phyloP scores from a whole-genome alignment of 2,797 vertebrate species.

The Aulostomus chinensis region DNA sequence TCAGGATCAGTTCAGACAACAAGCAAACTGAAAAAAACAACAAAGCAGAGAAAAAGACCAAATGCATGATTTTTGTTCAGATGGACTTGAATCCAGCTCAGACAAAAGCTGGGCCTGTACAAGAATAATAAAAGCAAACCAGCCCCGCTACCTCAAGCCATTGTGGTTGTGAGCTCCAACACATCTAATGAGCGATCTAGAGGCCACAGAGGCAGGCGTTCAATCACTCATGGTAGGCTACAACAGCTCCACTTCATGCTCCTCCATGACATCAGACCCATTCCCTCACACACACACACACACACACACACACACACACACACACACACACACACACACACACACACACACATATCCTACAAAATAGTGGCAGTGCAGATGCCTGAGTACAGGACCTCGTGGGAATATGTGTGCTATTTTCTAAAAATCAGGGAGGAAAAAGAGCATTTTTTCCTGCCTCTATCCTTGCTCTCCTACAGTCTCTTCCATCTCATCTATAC shows the following conservation, averaged over 20 bases:
- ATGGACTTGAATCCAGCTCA: too few species aligned
- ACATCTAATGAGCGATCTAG: constrained; percentile 27
- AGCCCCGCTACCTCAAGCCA: constrained; percentile 7
- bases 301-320: constrained; percentile 1
- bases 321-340: constrained; percentile 1
- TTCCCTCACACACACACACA: neutral
- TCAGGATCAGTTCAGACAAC: neutral
- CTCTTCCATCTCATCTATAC: constrained; percentile 6
- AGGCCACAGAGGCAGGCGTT: constrained; percentile 5
- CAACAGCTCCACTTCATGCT: constrained; percentile 11
- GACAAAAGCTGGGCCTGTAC: too few species aligned
- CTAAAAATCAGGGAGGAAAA: constrained; percentile 22
- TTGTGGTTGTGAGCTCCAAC: constrained; percentile 7
- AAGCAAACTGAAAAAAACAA: neutral
- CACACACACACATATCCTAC: constrained; percentile 11
- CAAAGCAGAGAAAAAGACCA: neutral
- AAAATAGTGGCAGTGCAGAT: constrained; percentile 55
- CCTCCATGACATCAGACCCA: constrained; percentile 2
- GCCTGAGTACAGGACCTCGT: constrained; percentile 30
- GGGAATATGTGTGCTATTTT: constrained; percentile 58
- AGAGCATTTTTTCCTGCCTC: constrained; percentile 11
- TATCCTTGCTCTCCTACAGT: constrained; percentile 2
- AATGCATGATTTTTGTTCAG: constrained; percentile 10
- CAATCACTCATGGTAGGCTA: constrained; percentile 16
- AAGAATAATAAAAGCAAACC: constrained; percentile 25